Percentiles rank a stretch among this genome's conserved stretches.
Conservation (phyloP, 2,888 invertebrate genomes). For the Epinotia nisella region DNA sequence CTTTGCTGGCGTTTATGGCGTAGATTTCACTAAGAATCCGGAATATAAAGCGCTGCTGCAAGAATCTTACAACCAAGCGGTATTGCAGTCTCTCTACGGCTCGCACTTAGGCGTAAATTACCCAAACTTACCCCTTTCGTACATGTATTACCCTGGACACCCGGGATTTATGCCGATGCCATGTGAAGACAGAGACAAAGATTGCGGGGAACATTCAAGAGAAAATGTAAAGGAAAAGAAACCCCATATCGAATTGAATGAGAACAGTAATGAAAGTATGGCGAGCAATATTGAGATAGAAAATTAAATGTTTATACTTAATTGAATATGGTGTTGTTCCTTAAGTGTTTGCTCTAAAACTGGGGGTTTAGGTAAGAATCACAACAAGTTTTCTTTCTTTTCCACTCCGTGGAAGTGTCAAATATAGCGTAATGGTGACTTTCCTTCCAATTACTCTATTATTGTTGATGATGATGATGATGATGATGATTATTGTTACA, state of each 20-base stretch:
- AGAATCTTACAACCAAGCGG: constrained; percentile 81
- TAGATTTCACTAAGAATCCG: constrained; percentile 79
- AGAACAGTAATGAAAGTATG: constrained; percentile 80
- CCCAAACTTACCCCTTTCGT: constrained; percentile 70
- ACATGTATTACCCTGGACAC: constrained; percentile 81
- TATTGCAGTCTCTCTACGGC: constrained; percentile 77
- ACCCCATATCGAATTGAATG: constrained; percentile 67
- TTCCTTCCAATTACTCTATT: background rate
- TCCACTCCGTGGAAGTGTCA: background rate
- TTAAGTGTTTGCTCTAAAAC: constrained; percentile 12
- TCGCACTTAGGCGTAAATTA: constrained; percentile 80
- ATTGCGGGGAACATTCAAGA: constrained; percentile 62
- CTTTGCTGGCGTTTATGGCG: constrained; percentile 80
- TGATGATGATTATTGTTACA: background rate
- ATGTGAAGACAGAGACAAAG: constrained; percentile 70
- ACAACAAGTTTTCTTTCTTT: background rate
- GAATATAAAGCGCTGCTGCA: constrained; percentile 79
- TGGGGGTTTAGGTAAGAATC: background rate
- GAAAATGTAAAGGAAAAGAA: constrained; percentile 69
- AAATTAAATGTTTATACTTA: constrained; percentile 61
- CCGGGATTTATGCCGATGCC: constrained; percentile 69
- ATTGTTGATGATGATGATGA: too few relatives aligned
- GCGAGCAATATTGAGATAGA: constrained; percentile 82
- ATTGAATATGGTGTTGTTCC: background rate
- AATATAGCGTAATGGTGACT: background rate